Conservation (phyloP, 2,888 invertebrate genomes). For the Imbricaverruca yamaguchii region DNA sequence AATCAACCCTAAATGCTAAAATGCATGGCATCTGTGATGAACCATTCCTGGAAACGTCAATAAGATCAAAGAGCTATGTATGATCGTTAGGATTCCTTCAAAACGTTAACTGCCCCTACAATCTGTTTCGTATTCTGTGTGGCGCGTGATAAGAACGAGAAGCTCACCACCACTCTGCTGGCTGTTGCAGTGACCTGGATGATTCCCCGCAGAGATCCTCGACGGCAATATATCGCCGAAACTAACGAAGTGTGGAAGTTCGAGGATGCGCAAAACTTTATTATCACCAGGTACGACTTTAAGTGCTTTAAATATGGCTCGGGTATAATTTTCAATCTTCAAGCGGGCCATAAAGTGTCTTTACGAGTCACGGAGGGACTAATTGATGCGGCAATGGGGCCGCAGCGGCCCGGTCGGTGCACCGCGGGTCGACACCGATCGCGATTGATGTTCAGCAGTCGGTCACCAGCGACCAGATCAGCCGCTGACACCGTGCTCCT, state of each 20-base stretch:
- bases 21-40: too few species aligned
- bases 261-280: constrained; percentile 10
- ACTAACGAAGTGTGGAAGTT: constrained; percentile 15
- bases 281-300: constrained; percentile 6
- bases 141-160: too few species aligned
- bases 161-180: too few species aligned
- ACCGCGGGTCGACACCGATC: not conserved
- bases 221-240: not conserved
- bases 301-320: not conserved
- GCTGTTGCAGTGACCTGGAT: too few species aligned
- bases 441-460: not conserved
- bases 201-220: too few species aligned
- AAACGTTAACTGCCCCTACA: too few species aligned
- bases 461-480: not conserved
- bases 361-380: constrained; percentile 5
- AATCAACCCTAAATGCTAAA: not conserved
- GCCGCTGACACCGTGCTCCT: too few species aligned
- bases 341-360: not conserved
- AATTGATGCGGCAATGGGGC: not conserved
- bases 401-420: not conserved
- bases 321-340: constrained; percentile 4
- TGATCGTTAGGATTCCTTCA: too few species aligned
- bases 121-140: too few species aligned
- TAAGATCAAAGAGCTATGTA: too few species aligned
- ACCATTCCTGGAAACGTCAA: too few species aligned